phyloP scores from a whole-genome alignment of 1,140 invertebrate species.

The Harpegnathos saltator region DNA sequence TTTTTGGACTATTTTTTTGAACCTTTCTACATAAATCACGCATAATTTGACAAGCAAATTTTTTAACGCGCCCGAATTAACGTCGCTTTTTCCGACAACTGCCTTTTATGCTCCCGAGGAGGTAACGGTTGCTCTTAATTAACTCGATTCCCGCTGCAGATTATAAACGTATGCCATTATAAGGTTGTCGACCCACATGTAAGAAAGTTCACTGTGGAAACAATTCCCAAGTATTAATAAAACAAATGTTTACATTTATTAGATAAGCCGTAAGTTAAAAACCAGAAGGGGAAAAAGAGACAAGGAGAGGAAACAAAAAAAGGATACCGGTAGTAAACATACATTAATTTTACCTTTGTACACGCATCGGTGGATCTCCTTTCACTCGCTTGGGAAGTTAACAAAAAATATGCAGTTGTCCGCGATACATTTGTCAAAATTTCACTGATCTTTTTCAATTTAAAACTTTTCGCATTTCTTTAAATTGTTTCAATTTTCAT shows the following conservation, averaged over 20 bases:
- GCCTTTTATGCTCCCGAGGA: neutral
- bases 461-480: no score
- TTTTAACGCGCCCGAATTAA: slow-evolving; percentile 11
- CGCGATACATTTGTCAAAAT: neutral
- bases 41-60: neutral
- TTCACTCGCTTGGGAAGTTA: slow-evolving; percentile 50
- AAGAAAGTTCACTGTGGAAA: slow-evolving; percentile 34
- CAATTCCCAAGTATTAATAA: neutral
- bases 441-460: neutral
- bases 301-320: neutral
- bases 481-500: neutral
- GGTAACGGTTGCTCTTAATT: neutral
- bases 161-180: slow-evolving; percentile 5
- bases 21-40: neutral
- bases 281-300: neutral
- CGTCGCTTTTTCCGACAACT: neutral
- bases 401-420: slow-evolving; percentile 2
- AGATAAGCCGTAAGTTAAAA: slow-evolving; percentile 28
- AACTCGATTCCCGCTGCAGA: neutral
- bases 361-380: slow-evolving; percentile 59
- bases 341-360: slow-evolving; percentile 57
- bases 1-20: neutral
- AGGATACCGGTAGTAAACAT: neutral
- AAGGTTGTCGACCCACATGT: slow-evolving; percentile 1
- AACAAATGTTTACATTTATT: slow-evolving; percentile 34